Conservation (phyloP, 1,140 invertebrate species). For the Orchestia grillus region DNA sequence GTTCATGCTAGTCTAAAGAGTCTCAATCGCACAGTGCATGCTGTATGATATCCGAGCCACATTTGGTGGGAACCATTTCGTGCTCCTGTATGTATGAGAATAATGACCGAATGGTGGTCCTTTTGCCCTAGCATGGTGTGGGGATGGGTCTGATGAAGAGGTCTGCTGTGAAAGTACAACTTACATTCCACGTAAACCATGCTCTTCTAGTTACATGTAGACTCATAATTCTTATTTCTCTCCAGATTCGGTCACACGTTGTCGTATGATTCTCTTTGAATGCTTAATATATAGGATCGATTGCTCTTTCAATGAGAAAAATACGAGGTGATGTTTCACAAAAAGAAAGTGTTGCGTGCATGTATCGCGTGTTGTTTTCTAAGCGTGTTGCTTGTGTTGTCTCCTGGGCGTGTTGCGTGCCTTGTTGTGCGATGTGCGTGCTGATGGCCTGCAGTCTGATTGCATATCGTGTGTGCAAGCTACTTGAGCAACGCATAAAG, state of each 20-base stretch:
- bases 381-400: background rate
- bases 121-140: background rate
- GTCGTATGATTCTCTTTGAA: background rate
- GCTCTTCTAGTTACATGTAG: background rate
- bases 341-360: background rate
- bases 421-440: background rate
- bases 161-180: background rate
- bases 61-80: background rate
- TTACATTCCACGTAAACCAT: background rate
- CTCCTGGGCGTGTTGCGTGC: background rate
- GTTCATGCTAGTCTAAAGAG: background rate
- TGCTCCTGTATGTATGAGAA: background rate
- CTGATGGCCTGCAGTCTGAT: background rate
- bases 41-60: background rate
- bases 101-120: background rate
- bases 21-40: background rate
- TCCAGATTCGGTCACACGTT: background rate
- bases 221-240: background rate
- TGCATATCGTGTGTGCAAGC: background rate
- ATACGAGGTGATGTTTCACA: background rate
- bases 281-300: background rate
- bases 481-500: background rate
- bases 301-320: background rate
- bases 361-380: background rate
- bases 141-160: background rate